Evolutionary conservation across 2,797 vertebrate genomes (phyloP).

Genomic region (Amazona ochrocephala): DNA sequence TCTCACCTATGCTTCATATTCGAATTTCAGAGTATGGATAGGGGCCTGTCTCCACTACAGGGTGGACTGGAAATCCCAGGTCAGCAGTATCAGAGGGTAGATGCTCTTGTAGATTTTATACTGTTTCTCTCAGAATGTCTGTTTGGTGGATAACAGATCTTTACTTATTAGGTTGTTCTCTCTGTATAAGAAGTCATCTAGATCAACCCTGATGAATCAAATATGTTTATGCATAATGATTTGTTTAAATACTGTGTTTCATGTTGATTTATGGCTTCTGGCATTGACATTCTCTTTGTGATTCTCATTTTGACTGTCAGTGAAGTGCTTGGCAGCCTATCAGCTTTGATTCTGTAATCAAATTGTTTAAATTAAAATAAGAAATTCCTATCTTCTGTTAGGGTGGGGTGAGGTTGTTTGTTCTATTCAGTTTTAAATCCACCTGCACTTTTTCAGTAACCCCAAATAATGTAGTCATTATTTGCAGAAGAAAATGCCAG

Average conservation of each 20-base stretch:
- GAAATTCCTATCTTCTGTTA: not conserved
- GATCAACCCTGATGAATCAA: not conserved
- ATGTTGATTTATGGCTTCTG: not conserved
- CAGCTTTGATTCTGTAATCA: slow-evolving; percentile 2
- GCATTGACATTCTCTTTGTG: not conserved
- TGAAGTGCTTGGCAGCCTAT: not conserved
- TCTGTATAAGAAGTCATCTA: not conserved
- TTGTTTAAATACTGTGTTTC: slow-evolving; percentile 7
- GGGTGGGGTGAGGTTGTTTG: not conserved
- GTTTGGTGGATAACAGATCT: not conserved
- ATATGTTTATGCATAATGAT: not conserved
- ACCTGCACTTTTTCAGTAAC: slow-evolving; percentile 10
- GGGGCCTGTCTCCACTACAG: not conserved
- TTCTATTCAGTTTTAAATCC: slow-evolving; percentile 26
- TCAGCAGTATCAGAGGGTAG: not conserved
- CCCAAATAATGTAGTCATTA: not conserved
- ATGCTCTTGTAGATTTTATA: not conserved
- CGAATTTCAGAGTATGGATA: not conserved
- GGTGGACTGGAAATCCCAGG: not conserved
- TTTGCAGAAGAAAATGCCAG: slow-evolving; percentile 25
- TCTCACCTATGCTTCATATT: not conserved
- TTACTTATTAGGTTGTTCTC: not conserved
- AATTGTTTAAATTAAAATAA: slow-evolving; percentile 25
- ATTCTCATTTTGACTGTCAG: not conserved
- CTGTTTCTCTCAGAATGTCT: not conserved